phyloP scores from a whole-genome alignment of 1,140 invertebrate genomes.

The Bombus pyrosoma region DNA sequence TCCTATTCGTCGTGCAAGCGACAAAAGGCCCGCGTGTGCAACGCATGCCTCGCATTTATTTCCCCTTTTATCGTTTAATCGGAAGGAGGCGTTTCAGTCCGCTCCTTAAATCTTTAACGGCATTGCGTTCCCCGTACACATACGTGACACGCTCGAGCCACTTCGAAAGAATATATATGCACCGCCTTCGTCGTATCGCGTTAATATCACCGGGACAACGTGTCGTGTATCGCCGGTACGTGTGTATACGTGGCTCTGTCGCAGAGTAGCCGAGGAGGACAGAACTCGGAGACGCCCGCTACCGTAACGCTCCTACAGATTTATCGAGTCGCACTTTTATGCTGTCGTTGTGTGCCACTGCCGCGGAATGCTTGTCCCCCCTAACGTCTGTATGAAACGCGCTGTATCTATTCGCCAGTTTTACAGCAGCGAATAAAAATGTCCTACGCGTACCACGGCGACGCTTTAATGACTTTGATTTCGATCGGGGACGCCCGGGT shows the following conservation, averaged over 20 bases:
- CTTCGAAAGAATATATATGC: constrained; percentile 44
- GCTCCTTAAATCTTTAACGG: constrained; percentile 57
- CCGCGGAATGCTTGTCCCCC: background rate
- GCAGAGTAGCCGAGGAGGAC: background rate
- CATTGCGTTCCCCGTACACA: constrained; percentile 22
- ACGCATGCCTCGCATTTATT: constrained; percentile 59
- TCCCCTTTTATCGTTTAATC: constrained; percentile 63
- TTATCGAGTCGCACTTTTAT: constrained; percentile 49
- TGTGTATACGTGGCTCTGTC: background rate
- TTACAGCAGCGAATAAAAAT: constrained; percentile 22
- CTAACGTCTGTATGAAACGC: background rate
- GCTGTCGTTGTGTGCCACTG: constrained; percentile 4
- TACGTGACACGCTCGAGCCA: constrained; percentile 13
- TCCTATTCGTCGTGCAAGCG: constrained; percentile 32
- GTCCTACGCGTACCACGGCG: background rate
- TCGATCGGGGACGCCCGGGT: background rate
- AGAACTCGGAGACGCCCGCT: constrained; percentile 13
- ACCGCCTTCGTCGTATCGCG: constrained; percentile 32
- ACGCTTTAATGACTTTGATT: constrained; percentile 7
- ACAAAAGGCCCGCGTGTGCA: constrained; percentile 50
- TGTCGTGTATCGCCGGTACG: constrained; percentile 12
- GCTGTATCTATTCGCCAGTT: background rate
- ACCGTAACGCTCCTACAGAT: constrained; percentile 35
- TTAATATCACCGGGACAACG: constrained; percentile 42
- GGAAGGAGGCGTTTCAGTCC: constrained; percentile 25